Evolutionary conservation across 2,797 vertebrate genomes (phyloP).

Genomic region (Neosalanx taihuensis): DNA sequence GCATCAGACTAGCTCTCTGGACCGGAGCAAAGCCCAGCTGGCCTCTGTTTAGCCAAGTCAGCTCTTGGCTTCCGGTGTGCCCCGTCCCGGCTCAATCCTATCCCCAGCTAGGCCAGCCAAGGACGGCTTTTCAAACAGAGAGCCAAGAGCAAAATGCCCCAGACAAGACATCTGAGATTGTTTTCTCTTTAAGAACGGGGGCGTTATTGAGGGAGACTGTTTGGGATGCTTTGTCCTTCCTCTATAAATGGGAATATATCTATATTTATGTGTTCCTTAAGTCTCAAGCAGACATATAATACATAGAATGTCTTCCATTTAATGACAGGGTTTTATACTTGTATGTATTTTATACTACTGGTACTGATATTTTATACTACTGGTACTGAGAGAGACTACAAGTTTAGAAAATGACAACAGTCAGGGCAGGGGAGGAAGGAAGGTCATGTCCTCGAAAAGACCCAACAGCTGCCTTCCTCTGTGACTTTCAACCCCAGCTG

Average conservation of each 20-base stretch:
- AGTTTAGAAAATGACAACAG: background rate
- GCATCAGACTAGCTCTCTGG: background rate
- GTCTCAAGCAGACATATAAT: no score
- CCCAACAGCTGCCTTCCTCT: constrained; percentile 36
- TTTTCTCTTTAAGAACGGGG: no score
- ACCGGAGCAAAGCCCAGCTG: background rate
- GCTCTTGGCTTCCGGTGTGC: constrained; percentile 5
- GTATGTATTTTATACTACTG: no score
- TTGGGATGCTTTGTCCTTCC: background rate
- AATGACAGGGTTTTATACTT: no score
- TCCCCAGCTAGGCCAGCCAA: background rate
- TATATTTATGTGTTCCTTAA: no score
- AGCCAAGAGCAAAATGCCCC: background rate
- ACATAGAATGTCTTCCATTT: no score
- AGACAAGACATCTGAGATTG: background rate
- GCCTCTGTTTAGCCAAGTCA: background rate
- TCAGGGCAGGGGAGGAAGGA: background rate
- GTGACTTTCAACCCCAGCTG: constrained; percentile 9
- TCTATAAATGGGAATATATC: background rate
- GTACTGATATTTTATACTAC: no score
- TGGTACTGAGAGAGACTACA: no score
- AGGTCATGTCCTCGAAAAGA: constrained; percentile 6
- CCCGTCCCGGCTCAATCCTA: background rate
- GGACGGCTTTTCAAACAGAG: background rate
- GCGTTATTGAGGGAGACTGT: background rate